A percentile compares a stretch with the other conserved stretches of the same genome.
These are phyloP conservation scores for Yponomeuta malinellus DNA, from an alignment of 2,888 invertebrate genomes.

Conservation along the genomic window DNA sequence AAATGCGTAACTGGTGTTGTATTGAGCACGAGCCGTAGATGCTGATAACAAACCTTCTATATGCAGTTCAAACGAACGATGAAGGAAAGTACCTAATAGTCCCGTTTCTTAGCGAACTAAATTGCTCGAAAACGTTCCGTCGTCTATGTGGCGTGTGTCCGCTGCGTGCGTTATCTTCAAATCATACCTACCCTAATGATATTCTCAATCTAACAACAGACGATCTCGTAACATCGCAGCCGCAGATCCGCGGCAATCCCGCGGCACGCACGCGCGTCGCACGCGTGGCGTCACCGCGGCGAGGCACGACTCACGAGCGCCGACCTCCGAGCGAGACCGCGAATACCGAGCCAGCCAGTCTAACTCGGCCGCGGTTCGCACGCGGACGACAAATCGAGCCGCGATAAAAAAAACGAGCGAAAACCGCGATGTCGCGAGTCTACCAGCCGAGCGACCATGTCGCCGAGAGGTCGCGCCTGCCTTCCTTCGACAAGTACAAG, in stretches of 20 bases:
- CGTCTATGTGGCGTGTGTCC: no score
- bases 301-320: slow-evolving; percentile 22
- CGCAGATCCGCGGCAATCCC: slow-evolving; percentile 4
- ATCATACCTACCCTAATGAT: no score
- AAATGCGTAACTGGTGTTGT: no score
- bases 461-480: slow-evolving; percentile 78
- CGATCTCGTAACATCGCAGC: background rate
- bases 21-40: no score
- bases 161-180: no score
- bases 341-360: slow-evolving; percentile 16
- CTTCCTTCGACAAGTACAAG: slow-evolving; percentile 81
- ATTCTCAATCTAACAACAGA: background rate
- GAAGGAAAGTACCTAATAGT: no score
- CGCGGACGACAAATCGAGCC: background rate
- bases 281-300: slow-evolving; percentile 45
- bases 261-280: slow-evolving; percentile 48
- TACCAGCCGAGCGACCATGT: slow-evolving; percentile 79
- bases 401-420: slow-evolving; percentile 11
- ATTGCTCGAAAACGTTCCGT: no score
- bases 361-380: slow-evolving; percentile 12
- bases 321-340: slow-evolving; percentile 7
- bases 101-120: no score
- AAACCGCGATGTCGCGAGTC: slow-evolving; percentile 78
- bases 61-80: no score
- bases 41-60: no score